Evolutionary conservation across 2,113 vertebrate species (phyloP).

Genomic region (Nymphicus hollandicus): DNA sequence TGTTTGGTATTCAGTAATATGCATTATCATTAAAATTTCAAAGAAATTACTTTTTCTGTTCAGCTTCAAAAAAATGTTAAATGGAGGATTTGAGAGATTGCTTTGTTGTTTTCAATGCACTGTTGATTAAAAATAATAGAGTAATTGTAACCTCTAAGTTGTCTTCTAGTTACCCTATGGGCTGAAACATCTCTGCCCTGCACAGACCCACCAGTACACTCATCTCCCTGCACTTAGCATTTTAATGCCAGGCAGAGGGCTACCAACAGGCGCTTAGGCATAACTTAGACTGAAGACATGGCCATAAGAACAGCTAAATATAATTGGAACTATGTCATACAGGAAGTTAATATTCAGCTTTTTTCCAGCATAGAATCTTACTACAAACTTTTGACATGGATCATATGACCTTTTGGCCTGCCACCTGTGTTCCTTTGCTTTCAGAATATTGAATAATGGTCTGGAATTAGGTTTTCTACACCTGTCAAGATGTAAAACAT

Average conservation of each 20-base stretch:
- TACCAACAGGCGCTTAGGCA: not conserved
- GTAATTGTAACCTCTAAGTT: not conserved
- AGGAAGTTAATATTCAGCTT: not conserved
- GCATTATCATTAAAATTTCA: not conserved
- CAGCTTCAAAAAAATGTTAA: not conserved
- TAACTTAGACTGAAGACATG: not conserved
- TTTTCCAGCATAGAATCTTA: not conserved
- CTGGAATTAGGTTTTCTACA: not conserved
- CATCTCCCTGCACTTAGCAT: not conserved
- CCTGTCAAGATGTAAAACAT: not conserved
- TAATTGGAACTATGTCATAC: not conserved
- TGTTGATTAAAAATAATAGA: not conserved
- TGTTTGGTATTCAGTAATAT: not conserved
- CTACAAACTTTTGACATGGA: not conserved
- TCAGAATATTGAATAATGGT: not conserved
- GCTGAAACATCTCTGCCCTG: not conserved
- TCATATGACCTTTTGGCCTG: not conserved
- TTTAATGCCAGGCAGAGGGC: not conserved
- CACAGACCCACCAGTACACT: not conserved
- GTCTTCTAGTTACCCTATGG: not conserved
- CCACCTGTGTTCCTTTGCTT: not conserved
- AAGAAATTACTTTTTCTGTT: not conserved
- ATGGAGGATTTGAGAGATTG: not conserved
- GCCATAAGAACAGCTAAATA: not conserved
- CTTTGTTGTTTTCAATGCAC: not conserved